Base-by-base conservation (phyloP, 2,797 vertebrate genomes). In the Apogon hyalosoma region DNA sequence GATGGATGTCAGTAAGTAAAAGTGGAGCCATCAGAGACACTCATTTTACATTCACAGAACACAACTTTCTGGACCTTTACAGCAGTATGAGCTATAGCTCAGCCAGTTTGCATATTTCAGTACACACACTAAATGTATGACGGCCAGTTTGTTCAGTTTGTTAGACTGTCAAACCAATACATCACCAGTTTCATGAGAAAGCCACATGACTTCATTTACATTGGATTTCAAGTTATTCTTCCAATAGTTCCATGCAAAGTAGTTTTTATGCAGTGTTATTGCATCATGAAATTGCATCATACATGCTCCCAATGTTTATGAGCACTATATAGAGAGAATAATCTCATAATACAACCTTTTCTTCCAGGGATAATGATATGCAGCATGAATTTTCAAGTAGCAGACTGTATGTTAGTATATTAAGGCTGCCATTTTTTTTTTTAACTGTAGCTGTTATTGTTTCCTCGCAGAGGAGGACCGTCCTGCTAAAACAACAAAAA, bases 111-210 rank as follows among this genome's bases (percentile, higher is more conserved):
- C 51, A 69, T 33, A 46, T 50, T 47, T 60, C 16, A 31, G 8
- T 9, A 64, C 64, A 63, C 53, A 51, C 36, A 43, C 31, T 78
- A 63, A 71, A 67, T 56, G 36, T 64, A 62, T 24, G 62, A 84
- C 53, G 47, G 40, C 51, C 49, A 42, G 77, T 84, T 84, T 82
- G 82, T 85, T 59, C 51, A 40, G 74, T 84, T 84, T 82, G 80
- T 83, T 63, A n/a, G n/a, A 63, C 67, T 86, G 73, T 82, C 83
- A 83, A 16, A 77, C 63, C 47, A 54, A 62, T 73, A 36, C 36
- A 70, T 75, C 57, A 54, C 2, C 15, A 14, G 12, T 47, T 55
- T 69, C 3, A 47, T 24, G 48, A 46, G 11, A 58, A 41, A 57
- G 28, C 13, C 52, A 56, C 1, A 19, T 51, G 63, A 56, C 50